A percentile compares a stretch with the other conserved stretches of the same genome.
These are phyloP conservation scores for Strix occidentalis DNA, from an alignment of 2,797 vertebrate genomes.

Conservation along the genomic window DNA sequence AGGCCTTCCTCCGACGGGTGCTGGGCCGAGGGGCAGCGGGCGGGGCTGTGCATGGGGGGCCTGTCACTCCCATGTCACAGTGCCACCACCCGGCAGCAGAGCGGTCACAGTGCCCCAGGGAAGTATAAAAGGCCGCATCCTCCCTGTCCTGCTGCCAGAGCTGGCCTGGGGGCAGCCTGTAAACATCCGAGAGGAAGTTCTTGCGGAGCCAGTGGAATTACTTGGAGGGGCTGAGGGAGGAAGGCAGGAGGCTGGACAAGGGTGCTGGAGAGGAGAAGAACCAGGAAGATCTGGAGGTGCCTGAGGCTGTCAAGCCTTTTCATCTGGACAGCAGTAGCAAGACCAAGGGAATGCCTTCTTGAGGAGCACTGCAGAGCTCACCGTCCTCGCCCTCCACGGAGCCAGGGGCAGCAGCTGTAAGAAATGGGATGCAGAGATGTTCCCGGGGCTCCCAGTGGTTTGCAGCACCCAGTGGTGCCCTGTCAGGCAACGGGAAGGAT, in stretches of 20 bases:
- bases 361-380: neutral
- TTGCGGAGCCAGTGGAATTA: neutral
- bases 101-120: neutral
- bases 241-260: neutral
- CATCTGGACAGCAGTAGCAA: neutral
- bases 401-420: neutral
- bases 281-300: neutral
- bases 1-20: neutral
- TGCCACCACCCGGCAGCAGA: rapidly evolving
- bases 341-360: neutral
- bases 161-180: rapidly evolving
- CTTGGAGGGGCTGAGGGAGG: neutral
- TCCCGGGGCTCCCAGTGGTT: neutral
- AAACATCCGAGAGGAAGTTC: neutral
- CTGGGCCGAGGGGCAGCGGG: rapidly evolving
- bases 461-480: neutral
- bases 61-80: rapidly evolving
- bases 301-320: neutral
- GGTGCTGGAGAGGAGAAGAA: neutral
- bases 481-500: rapidly evolving
- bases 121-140: too few species aligned
- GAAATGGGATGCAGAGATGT: neutral
- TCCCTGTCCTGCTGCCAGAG: neutral
- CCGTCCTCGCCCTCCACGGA: neutral
- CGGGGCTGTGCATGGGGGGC: too few species aligned